Evolutionary conservation across 1,140 invertebrate species (phyloP), one percentile per base, ranked within the genome.

Genomic region (Harpegnathos saltator): DNA sequence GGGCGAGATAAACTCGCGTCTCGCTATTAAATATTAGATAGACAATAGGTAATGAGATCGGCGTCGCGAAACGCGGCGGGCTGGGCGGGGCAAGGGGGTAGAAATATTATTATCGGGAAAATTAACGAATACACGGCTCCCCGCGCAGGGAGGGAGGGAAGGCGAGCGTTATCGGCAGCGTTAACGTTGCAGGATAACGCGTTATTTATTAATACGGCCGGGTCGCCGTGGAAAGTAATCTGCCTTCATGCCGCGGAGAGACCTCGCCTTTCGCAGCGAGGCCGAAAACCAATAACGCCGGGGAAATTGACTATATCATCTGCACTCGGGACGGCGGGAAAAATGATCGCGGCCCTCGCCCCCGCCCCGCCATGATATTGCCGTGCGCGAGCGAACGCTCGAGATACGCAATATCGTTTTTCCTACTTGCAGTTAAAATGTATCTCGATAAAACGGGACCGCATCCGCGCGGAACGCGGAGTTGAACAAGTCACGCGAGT

Each of bases 291-390:
- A 80, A 80, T 80, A 80, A 80, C 63, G 75, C 22, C 56, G 75
- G 38, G 38, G 22, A 78, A 78, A 78, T 78, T 78, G 75, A 78
- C 75, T 78, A 44, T 78, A 78, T 78, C 75, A 78, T 78, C 65
- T 80, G 75, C 52, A 69, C 75, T 69, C 75, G 71, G 65, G 38
- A 29, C 33, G 65, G 52, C 52, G 48, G 75, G 65, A 69, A 58
- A 80, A 69, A 80, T 80, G 52, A 80, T 80, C 65, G 75, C 38
- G 38, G 0, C 54, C 24, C 22, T n/a, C n/a, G n/a, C n/a, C n/a
- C n/a, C n/a, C n/a, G n/a, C 38, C 38, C 9, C 38, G 4, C 75
- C 33, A 58, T 80, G 65, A 80, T 80, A 71, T 80, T 80, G 75
- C 75, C 38, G 38, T 9, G 33, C 7, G 7, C 33, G 33, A 1